phyloP scores from a whole-genome alignment of 2,888 invertebrate species.

The Drosophila ochracea region DNA sequence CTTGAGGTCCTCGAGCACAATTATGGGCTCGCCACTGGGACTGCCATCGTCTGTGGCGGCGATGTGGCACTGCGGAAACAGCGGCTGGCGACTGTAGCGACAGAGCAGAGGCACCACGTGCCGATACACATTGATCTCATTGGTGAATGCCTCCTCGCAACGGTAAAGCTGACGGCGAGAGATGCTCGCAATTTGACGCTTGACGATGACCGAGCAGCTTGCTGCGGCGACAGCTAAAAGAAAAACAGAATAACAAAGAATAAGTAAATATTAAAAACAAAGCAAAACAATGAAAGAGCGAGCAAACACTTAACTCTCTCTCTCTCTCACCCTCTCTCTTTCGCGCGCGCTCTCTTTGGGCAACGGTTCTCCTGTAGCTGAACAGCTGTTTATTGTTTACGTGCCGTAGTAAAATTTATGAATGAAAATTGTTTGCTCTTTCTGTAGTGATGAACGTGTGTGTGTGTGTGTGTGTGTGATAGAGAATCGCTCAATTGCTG shows the following conservation, averaged over 20 bases:
- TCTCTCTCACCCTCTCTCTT: background rate
- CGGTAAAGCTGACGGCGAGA: constrained; percentile 83
- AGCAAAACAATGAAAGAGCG: constrained; percentile 18
- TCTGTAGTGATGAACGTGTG: constrained; percentile 10
- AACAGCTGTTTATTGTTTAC: constrained; percentile 82
- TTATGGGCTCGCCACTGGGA: constrained; percentile 72
- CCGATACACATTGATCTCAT: constrained; percentile 83
- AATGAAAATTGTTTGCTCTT: constrained; percentile 64
- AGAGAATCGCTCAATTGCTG: constrained; percentile 33
- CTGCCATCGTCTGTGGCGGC: constrained; percentile 79
- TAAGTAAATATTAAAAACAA: constrained; percentile 11
- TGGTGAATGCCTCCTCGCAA: constrained; percentile 83
- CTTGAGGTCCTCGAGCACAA: constrained; percentile 82
- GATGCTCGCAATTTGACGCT: constrained; percentile 82
- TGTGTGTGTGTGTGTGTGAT: constrained; percentile 24
- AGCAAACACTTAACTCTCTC: background rate
- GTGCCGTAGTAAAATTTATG: constrained; percentile 68
- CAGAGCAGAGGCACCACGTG: constrained; percentile 80
- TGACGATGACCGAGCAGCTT: constrained; percentile 79
- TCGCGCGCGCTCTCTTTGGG: constrained; percentile 4
- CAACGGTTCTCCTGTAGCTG: constrained; percentile 11
- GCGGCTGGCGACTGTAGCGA: constrained; percentile 59
- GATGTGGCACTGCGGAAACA: constrained; percentile 81
- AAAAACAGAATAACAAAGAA: constrained; percentile 7
- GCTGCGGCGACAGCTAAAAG: constrained; percentile 28